Evolutionary conservation across 2,797 vertebrate species (phyloP), one percentile per base, ranked within the genome.

Genomic region (Neopelma chrysocephalum): DNA sequence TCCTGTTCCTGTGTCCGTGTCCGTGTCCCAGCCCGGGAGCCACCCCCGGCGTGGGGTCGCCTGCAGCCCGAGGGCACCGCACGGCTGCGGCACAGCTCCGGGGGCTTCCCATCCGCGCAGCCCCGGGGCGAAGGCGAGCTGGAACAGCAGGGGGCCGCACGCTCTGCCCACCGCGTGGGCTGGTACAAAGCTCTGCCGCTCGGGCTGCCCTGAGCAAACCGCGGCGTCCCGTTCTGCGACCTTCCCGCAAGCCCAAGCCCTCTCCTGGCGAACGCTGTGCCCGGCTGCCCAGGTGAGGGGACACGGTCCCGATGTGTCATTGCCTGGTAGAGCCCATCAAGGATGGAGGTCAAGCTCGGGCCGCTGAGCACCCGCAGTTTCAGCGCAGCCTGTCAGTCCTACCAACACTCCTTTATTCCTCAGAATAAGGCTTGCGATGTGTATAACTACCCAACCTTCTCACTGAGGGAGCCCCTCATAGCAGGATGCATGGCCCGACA

Each of bases 401-500:
- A 6, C 47, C 51, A 19, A 7, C 27, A 0, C 50, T 40, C 25
- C 1, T 31, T 20, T 34, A 43, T 18, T 29, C 15, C 0, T 7
- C 19, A 47, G 45, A 32, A 7, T 17, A 13, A 64, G 47, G 66
- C 19, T 15, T 6, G 77, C 38, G 51, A 0, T 2, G 11, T 1
- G 15, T 1, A 15, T 10, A 19, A 34, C 38, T 32, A 3, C 8
- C n/a, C 14, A 4, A 2, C 25, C 19, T 12, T 21, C 1, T 10
- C 5, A 0, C 26, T 19, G 38, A 34, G 0, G 34, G 61, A 58
- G 47, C 8, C 31, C 13, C 15, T 65, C 47, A 1, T 1, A 66
- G 45, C 54, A 10, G 25, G 51, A 16, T 0, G 3, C 17, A 1
- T 0, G 1, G 6, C 36, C 70, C 81, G n/a, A 3, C 21, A 1